Base-by-base conservation (phyloP, 2,113 vertebrate genomes). In the Mobula hypostoma region DNA sequence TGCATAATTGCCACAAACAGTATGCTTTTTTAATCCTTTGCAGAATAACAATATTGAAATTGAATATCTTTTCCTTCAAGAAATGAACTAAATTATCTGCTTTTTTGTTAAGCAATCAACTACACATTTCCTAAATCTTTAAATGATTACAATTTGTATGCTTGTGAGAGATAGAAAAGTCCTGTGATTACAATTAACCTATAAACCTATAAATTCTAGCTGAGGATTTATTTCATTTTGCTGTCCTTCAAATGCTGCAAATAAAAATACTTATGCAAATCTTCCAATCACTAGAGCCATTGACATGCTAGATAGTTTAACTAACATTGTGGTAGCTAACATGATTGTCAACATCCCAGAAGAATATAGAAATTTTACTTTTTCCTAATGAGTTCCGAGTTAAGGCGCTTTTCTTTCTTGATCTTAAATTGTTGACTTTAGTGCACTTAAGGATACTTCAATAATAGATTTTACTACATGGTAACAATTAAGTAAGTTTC, bases 111-210 rank as follows among this genome's bases (percentile, higher is more conserved):
- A 92, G 48, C 90, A 92, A 92, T 40, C 90, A 48, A 9, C 90
- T 72, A 27, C 68, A 40, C 8, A 72, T 92, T 27, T 92, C 36
- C 32, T 24, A 72, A 24, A 70, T 66, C 36, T 92, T 36, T 36
- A 24, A 92, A 92, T 92, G 66, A 72, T 92, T 92, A 92, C 36
- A 66, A 29, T 92, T 32, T 72, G 70, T 32, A 92, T 17, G 70
- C 66, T 72, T 32, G 32, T 5, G 21, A 27, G 21, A 72, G 12
- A 63, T 61, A 88, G 27, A 70, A 70, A 70, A 70, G 48, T 2
- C 5, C 27, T n/a, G 17, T 92, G 66, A 68, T 92, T 68, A 40
- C 21, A 40, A 19, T 92, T 92, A 72, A 48, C 48, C 48, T 48
- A 48, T 48, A 48, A 48, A 72, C 66, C 70, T 70, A 66, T 92